phyloP scores from a whole-genome alignment of 1,140 invertebrate genomes.

The Aplysia californica region DNA sequence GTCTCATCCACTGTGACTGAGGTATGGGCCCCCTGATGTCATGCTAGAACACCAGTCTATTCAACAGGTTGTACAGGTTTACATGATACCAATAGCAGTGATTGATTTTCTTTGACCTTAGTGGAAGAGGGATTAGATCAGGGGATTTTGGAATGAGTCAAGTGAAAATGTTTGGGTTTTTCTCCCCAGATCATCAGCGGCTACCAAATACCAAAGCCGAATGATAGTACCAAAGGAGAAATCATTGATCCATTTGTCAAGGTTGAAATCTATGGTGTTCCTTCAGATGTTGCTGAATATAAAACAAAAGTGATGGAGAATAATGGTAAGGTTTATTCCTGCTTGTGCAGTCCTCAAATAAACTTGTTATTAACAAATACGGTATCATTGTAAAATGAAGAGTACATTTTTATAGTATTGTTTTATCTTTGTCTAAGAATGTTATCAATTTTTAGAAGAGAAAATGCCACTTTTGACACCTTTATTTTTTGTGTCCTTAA shows the following conservation, averaged over 20 bases:
- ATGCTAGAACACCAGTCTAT: too few species aligned
- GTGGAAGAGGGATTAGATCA: too few species aligned
- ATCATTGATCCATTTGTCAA: constrained; percentile 71
- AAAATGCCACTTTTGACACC: background rate
- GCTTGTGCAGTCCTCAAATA: background rate
- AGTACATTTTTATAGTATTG: background rate
- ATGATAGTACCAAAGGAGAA: constrained; percentile 67
- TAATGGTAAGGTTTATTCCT: constrained; percentile 70
- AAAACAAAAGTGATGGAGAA: constrained; percentile 72
- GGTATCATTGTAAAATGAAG: background rate
- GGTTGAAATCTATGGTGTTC: constrained; percentile 72
- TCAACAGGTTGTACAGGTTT: too few species aligned
- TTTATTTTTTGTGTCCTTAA: background rate
- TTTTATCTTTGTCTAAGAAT: background rate
- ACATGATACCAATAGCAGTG: too few species aligned
- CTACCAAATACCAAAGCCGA: constrained; percentile 74
- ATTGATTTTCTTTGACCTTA: too few species aligned
- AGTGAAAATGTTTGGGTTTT: background rate
- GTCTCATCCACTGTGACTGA: too few species aligned
- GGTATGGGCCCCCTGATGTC: too few species aligned
- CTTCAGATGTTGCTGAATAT: constrained; percentile 68
- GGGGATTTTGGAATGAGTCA: too few species aligned
- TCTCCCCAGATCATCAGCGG: constrained; percentile 72
- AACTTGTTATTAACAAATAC: background rate
- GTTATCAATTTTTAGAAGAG: background rate